These are phyloP conservation scores for Oscheius sp. DNA, from an alignment of 2,888 invertebrate species.

Conservation along the genomic window DNA sequence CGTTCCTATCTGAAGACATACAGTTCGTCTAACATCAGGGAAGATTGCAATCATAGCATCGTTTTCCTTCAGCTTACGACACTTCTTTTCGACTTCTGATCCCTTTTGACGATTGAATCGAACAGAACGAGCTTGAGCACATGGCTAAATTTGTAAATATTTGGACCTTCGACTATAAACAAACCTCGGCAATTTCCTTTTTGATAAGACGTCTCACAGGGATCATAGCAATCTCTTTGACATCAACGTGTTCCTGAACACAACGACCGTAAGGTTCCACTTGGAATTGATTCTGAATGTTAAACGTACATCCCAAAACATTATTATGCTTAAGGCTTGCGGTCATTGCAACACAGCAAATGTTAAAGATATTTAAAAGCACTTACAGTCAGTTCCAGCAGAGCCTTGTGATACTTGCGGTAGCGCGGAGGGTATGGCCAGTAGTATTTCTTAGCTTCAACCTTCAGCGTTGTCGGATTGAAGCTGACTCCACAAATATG, in stretches of 20 bases:
- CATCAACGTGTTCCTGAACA: constrained; percentile 2
- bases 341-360: too few species aligned
- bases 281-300: constrained; percentile 11
- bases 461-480: constrained; percentile 43
- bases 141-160: constrained; percentile 7
- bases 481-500: constrained; percentile 46
- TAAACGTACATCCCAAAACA: background rate
- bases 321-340: background rate
- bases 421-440: constrained; percentile 32
- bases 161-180: background rate
- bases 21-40: constrained; percentile 27
- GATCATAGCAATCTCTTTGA: constrained; percentile 27
- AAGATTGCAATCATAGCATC: constrained; percentile 4
- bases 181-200: constrained; percentile 34
- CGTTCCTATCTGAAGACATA: background rate
- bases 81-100: constrained; percentile 25
- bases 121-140: constrained; percentile 13
- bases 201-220: constrained; percentile 27
- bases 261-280: constrained; percentile 5
- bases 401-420: constrained; percentile 22
- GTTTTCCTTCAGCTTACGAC: constrained; percentile 26
- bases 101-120: constrained; percentile 24
- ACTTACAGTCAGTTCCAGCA: background rate
- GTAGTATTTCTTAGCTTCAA: constrained; percentile 40
- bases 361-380: background rate